phyloP scores from a whole-genome alignment of 2,797 vertebrate genomes.

The Smutsia temminckii region DNA sequence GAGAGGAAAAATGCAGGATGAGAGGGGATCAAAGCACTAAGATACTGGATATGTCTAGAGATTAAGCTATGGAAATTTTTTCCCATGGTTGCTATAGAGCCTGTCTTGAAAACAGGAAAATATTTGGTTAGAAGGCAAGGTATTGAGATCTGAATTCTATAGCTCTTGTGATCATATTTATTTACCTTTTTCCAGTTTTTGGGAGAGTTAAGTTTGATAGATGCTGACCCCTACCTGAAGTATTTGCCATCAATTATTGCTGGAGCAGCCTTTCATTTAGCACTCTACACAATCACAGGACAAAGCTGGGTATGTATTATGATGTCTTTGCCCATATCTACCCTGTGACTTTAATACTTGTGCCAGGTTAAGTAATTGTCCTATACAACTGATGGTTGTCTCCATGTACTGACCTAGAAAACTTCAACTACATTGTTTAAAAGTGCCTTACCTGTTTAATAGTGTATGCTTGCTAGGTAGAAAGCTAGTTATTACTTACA shows the following conservation, averaged over 20 bases:
- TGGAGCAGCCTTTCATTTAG: slow-evolving; percentile 92
- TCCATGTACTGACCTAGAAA: background rate
- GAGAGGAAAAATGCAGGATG: background rate
- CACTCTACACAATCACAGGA: slow-evolving; percentile 90
- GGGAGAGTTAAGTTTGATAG: slow-evolving; percentile 95
- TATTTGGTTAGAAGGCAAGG: background rate
- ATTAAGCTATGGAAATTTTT: background rate
- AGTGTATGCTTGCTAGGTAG: background rate
- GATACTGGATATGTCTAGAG: background rate
- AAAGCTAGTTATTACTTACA: background rate
- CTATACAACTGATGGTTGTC: background rate
- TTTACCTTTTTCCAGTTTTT: slow-evolving; percentile 88
- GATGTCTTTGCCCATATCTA: background rate
- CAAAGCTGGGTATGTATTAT: slow-evolving; percentile 85
- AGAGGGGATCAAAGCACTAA: background rate
- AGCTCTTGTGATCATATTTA: background rate
- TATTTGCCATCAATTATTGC: slow-evolving; percentile 95
- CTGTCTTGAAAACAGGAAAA: background rate
- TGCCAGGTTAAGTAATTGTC: background rate
- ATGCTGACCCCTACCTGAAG: slow-evolving; percentile 95
- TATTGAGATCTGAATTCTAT: background rate
- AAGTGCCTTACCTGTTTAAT: background rate
- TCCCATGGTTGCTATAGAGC: background rate
- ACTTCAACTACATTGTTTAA: background rate
- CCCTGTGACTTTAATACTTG: background rate